Evolutionary conservation across 2,797 vertebrate species (phyloP), one percentile per base, ranked within the genome.

Genomic region (Sebastiscus albofasciatus): DNA sequence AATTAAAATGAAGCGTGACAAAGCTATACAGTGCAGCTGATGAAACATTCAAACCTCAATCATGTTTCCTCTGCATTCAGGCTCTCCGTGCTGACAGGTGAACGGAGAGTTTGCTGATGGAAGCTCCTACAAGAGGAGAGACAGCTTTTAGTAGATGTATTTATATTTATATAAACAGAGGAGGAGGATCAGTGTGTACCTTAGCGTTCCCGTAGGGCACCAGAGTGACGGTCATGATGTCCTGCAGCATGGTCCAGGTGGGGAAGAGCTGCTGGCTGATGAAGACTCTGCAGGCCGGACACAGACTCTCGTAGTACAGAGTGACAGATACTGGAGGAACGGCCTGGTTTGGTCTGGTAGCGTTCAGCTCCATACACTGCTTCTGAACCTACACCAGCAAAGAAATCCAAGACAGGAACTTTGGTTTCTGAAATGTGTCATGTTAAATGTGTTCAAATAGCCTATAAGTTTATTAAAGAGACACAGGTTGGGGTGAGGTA

Each of bases 151-250:
- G 56, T 42, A 6, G 34, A 20, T 20, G 14, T 18, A 7, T 39
- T 31, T 14, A 49, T 4, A n/a, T 26, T 29, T 16, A 6, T 27
- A 49, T 56, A 8, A 73, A 20, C 22, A 64, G 22, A 39, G 10
- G 29, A 11, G 1, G 0, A 52, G 13, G 39, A 27, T 26, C 6
- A 3, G 14, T 0, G 8, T 33, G 0, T 0, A 92, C 94, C 96
- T 96, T n/a, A 0, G 97, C 93, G 0, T 98, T 98, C 5, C 97
- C 97, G 0, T 97, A 99, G 24, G 98, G 98, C 34, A 99, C 96
- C 83, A 99, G 92, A 0, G 95, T 96, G 86, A 99, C 73, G 0
- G 74, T 94, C 84, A 98, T 94, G 75, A 96, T 96, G 64, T 96
- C 93, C 0, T 22, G 0, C 8, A 98, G 94, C 95, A 98, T 92